Evolutionary conservation across 2,797 vertebrate species (phyloP).

Genomic region (Acomys russatus): DNA sequence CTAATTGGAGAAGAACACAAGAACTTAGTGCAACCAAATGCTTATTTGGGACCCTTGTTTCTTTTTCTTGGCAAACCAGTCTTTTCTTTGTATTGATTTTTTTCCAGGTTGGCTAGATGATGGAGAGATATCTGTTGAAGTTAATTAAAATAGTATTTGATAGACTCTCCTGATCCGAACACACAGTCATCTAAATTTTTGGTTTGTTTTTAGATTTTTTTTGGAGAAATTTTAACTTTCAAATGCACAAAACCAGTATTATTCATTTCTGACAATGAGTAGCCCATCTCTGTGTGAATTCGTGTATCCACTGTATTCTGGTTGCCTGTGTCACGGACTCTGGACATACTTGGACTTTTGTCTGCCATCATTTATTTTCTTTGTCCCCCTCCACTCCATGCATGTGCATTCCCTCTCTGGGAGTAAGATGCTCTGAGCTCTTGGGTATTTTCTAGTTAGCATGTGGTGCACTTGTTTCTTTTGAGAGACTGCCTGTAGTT

Average conservation of each 20-base stretch:
- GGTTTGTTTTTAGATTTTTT: slow-evolving; percentile 55
- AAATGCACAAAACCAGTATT: slow-evolving; percentile 25
- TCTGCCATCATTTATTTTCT: background rate
- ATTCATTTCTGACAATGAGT: slow-evolving; percentile 53
- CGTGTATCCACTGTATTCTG: slow-evolving; percentile 40
- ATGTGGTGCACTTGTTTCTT: slow-evolving; percentile 47
- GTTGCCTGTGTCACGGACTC: slow-evolving; percentile 43
- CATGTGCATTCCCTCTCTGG: slow-evolving; percentile 5
- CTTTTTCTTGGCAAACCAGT: slow-evolving; percentile 32
- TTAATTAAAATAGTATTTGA: slow-evolving; percentile 59
- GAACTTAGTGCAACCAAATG: slow-evolving; percentile 41
- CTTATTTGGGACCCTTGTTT: slow-evolving; percentile 42
- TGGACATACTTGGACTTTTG: slow-evolving; percentile 43
- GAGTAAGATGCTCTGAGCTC: slow-evolving; percentile 57
- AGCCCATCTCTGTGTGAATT: slow-evolving; percentile 57
- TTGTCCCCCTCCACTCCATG: background rate
- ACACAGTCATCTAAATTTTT: slow-evolving; percentile 62
- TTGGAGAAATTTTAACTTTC: slow-evolving; percentile 49
- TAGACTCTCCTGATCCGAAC: slow-evolving; percentile 52
- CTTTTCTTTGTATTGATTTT: slow-evolving; percentile 51
- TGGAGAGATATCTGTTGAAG: slow-evolving; percentile 30
- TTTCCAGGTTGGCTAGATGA: slow-evolving; percentile 40
- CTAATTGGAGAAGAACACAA: slow-evolving; percentile 55
- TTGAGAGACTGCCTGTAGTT: slow-evolving; percentile 48
- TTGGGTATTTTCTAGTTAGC: slow-evolving; percentile 19